These are phyloP conservation scores for Caenorhabditis imperialis DNA, from an alignment of 2,888 invertebrate genomes.

Conservation along the genomic window DNA sequence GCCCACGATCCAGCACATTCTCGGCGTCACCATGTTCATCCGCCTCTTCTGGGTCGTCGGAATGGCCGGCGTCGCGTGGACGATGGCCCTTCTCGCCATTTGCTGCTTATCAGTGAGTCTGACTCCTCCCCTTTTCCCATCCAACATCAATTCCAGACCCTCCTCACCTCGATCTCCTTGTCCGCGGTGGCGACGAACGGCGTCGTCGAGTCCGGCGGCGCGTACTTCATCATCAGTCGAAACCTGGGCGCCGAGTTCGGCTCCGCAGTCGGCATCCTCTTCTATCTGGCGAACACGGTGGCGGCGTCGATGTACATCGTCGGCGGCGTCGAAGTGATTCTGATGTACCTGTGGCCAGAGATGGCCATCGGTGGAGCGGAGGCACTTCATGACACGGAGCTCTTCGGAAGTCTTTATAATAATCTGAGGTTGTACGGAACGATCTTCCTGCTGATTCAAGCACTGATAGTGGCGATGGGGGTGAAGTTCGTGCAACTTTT, in stretches of 20 bases:
- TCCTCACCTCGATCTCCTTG: conserved; percentile 89
- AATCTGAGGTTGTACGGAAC: conserved; percentile 98
- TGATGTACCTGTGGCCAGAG: conserved; percentile 75
- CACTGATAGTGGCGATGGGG: conserved; percentile 88
- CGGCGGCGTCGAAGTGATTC: conserved; percentile 82
- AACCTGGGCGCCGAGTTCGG: conserved; percentile 94
- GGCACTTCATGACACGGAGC: conserved; percentile 70
- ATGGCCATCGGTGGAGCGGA: conserved; percentile 75
- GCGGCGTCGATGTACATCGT: conserved; percentile 99
- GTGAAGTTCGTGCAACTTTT: conserved; percentile 99
- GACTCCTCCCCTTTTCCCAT: neutral
- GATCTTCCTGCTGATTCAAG: conserved; percentile 89
- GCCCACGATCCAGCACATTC: conserved; percentile 99
- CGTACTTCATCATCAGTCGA: conserved; percentile 96
- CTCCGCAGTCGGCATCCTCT: conserved; percentile 97
- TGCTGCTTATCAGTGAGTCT: conserved; percentile 80
- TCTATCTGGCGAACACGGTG: conserved; percentile 97
- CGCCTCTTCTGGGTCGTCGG: conserved; percentile 94
- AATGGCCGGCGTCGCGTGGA: conserved; percentile 74
- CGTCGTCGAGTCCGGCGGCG: conserved; percentile 94
- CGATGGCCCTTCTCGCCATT: conserved; percentile 92
- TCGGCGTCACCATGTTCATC: conserved; percentile 98
- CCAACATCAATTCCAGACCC: conserved; percentile 77
- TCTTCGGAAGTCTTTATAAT: conserved; percentile 86
- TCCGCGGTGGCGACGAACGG: conserved; percentile 99